Base-by-base conservation (phyloP, 2,888 invertebrate genomes). In the Sturmia bella region DNA sequence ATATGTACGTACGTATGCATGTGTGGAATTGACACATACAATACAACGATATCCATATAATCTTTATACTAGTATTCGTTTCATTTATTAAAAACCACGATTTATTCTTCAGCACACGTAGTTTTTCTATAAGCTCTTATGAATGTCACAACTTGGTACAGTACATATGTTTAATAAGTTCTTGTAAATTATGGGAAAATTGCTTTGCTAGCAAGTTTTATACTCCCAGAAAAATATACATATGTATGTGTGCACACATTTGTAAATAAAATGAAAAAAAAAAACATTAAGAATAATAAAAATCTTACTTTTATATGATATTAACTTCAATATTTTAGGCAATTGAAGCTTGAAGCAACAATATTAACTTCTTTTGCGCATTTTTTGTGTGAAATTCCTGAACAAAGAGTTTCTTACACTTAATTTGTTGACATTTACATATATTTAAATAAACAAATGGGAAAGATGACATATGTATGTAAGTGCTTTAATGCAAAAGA, bases 111-210 rank as follows among this genome's bases (percentile, higher is more conserved):
- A 32, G 32, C 32, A 32, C 4, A 32, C 6, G 32, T 7, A 32
- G 3, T 6, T 27, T 27, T 27, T 27, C 27, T 27, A 32, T 32
- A 32, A 32, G 9, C 32, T 9, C 32, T 1, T 19, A 52, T 52
- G 52, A 63, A 73, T 64, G 63, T 56, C 43, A 32, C 63, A 64
- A 73, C 54, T 56, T 74, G 63, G 32, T 37, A 15, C 21, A 43
- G 2, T 32, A 54, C 3, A 15, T 27, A 32, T 9, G 6, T 54
- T n/a, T 2, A 52, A n/a, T 27, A 52, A 11, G 24, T 61, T 11
- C 7, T n/a, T 41, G 15, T 50, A 24, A 13, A 11, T 17, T 50
- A 43, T 17, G 13, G n/a, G 48, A 19, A 2, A 70, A 59, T 15
- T 48, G 19, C 19, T 7, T 24, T 13, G 68, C 17, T 41, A 54